Base-by-base conservation (phyloP, 53 echinoderm and acorn worm genomes). In the Echinarachnius parma region DNA sequence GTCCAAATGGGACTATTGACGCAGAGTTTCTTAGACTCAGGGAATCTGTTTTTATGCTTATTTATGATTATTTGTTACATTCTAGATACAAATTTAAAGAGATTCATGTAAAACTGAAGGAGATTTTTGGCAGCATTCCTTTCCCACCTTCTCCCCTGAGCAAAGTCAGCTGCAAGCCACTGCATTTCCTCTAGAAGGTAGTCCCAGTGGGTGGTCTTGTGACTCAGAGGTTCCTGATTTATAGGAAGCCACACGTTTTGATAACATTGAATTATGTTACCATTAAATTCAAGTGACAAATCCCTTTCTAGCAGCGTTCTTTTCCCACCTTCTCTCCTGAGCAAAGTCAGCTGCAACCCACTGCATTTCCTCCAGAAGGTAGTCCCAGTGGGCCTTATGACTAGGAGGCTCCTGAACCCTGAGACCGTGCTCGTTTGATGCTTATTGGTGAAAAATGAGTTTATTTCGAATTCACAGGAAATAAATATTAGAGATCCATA, bases 361-460 rank as follows among this genome's bases (percentile, higher is more conserved):
- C 77, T 96, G 96, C 80, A 91, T 91, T 46, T 96, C 96, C 25
- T 96, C 96, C 50, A 96, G 72, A 19, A 96, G 75, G 78, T 90
- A 96, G 53, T 96, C 96, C 96, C 96, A 96, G 56, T 96, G 96
- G 14, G 91, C 82, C 57, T 96, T 96, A 60, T 87, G 79, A 31
- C 96, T 78, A 5, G 96, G 96, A 15, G 96, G 96, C 62, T 96
- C 96, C 80, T 96, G 96, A 16, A 96, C 96, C 66, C 84, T 91
- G 26, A 91, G 96, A n/a, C n/a, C n/a, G n/a, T n/a, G n/a, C n/a
- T n/a, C n/a, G n/a, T n/a, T n/a, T n/a, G n/a, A n/a, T n/a, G n/a
- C n/a, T n/a, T n/a, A n/a, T n/a, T n/a, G n/a, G n/a, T n/a, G n/a
- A n/a, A n/a, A n/a, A n/a, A n/a, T n/a, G n/a, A n/a, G 9, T 23